These are phyloP conservation scores for Rhagologus leucostigma DNA, from an alignment of 2,113 vertebrate genomes.

Conservation along the genomic window DNA sequence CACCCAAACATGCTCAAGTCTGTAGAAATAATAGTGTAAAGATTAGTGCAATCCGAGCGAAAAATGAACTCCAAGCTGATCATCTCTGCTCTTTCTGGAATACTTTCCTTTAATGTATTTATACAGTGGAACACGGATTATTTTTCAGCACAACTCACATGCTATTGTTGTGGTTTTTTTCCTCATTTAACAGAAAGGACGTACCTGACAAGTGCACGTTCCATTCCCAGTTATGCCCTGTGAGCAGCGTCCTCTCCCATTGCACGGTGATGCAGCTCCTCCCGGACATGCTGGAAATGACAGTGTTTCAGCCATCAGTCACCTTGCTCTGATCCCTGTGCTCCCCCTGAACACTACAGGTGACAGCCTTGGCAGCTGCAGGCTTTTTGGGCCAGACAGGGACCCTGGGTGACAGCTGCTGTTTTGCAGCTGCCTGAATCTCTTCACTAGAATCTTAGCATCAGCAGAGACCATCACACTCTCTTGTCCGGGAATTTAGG, in stretches of 20 bases:
- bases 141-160: background rate
- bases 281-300: conserved; percentile 83
- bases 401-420: background rate
- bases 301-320: background rate
- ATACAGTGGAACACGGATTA: too few species aligned
- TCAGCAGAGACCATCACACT: background rate
- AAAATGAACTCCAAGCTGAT: background rate
- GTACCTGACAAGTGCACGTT: conserved; percentile 84
- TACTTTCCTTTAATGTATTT: background rate
- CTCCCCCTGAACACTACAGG: background rate
- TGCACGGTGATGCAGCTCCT: conserved; percentile 75
- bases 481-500: background rate
- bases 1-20: background rate
- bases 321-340: background rate
- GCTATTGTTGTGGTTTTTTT: background rate
- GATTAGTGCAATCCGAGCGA: background rate
- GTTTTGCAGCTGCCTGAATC: background rate
- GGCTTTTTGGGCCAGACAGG: background rate
- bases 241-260: conserved; percentile 75
- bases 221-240: conserved; percentile 85
- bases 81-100: background rate
- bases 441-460: background rate
- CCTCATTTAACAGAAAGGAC: background rate
- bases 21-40: background rate
- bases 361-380: background rate